Conservation (phyloP, 2,113 vertebrate genomes). For the Paradisaea rubra region DNA sequence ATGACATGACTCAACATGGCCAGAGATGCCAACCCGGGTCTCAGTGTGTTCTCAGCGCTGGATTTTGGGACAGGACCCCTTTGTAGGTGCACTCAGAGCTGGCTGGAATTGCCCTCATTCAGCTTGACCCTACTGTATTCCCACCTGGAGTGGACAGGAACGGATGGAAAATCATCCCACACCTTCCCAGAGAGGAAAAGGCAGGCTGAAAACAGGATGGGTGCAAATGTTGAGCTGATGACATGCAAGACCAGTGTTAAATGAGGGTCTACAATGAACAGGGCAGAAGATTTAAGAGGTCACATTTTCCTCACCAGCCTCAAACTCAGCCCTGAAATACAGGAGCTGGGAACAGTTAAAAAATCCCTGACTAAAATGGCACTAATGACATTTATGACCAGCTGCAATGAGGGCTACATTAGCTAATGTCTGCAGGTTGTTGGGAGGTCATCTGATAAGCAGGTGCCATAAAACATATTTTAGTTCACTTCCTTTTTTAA, state of each 20-base stretch:
- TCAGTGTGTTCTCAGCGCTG: rapidly evolving
- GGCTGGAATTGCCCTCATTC: background rate
- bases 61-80: background rate
- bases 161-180: background rate
- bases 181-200: background rate
- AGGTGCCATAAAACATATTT: conserved; percentile 52
- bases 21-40: background rate
- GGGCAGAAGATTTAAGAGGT: background rate
- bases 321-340: background rate
- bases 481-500: conserved; percentile 32
- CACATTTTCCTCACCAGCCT: background rate
- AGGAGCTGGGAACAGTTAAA: background rate
- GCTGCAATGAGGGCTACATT: background rate
- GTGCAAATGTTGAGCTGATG: background rate
- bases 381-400: conserved; percentile 41
- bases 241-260: background rate
- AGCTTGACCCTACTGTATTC: background rate
- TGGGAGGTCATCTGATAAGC: conserved; percentile 56
- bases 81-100: background rate
- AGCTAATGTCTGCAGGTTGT: conserved; percentile 41
- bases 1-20: rapidly evolving
- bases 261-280: background rate
- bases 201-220: background rate
- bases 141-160: rapidly evolving
- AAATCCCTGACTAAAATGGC: background rate